Conservation (phyloP, 2,888 invertebrate species). For the Netelia inedita region DNA sequence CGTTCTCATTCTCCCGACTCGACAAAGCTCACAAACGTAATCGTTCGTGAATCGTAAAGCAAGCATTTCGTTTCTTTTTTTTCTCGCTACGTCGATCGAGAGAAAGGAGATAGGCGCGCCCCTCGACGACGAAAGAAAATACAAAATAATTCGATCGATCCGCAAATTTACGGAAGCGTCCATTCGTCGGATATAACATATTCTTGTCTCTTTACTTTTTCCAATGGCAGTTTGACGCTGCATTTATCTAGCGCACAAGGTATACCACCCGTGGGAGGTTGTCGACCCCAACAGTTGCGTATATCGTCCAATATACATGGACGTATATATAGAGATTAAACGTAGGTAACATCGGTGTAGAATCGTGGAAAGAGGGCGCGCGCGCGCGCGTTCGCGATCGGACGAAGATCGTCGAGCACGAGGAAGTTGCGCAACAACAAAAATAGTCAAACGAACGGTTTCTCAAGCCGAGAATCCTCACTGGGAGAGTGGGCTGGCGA, state of each 20-base stretch:
- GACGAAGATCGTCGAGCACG: constrained; percentile 24
- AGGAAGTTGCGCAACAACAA: constrained; percentile 42
- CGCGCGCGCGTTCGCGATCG: not conserved
- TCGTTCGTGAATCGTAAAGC: constrained; percentile 63
- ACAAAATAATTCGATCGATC: constrained; percentile 1
- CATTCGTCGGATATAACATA: no score
- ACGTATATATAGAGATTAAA: not conserved
- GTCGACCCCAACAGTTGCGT: no score
- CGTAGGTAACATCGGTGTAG: not conserved
- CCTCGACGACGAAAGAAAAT: constrained; percentile 6
- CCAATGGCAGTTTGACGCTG: no score
- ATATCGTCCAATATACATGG: no score
- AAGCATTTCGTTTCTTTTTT: constrained; percentile 32
- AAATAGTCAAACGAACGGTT: constrained; percentile 39
- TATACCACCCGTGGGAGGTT: no score
- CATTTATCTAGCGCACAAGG: no score
- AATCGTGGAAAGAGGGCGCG: not conserved
- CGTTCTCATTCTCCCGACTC: constrained; percentile 35
- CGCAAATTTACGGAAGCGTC: not conserved
- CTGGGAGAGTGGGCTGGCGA: not conserved
- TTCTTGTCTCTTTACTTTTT: no score
- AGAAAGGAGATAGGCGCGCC: not conserved
- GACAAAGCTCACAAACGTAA: constrained; percentile 57
- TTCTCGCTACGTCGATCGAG: not conserved
- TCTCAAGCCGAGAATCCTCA: not conserved